phyloP scores from a whole-genome alignment of 2,888 invertebrate genomes.

The Augochlorella aurata region DNA sequence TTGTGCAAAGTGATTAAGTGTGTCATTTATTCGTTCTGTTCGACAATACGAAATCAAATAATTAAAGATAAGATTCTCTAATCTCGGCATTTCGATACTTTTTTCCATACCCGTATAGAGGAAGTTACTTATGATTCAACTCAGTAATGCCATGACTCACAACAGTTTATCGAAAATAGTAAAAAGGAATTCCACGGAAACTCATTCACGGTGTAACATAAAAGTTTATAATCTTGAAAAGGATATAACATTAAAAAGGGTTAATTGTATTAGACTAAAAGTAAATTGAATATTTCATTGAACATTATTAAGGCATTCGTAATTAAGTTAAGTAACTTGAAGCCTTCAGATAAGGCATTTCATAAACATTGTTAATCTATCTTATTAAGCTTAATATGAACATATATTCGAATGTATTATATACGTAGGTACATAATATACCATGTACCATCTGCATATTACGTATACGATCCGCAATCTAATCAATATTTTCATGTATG shows the following conservation, averaged over 20 bases:
- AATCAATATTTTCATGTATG: slow-evolving; percentile 1
- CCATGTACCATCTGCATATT: not conserved
- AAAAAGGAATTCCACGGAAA: no score
- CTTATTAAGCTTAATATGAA: not conserved
- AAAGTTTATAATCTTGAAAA: no score
- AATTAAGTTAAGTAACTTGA: no score
- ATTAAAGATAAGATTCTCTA: not conserved
- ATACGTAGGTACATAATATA: not conserved
- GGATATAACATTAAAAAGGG: no score
- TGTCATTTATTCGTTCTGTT: no score
- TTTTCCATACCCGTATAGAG: no score
- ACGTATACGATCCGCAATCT: slow-evolving; percentile 6
- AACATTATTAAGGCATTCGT: not conserved
- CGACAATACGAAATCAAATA: no score
- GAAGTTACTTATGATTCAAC: not conserved
- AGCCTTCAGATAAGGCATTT: no score
- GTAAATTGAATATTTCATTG: not conserved
- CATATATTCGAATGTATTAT: not conserved
- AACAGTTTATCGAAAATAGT: not conserved
- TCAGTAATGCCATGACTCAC: not conserved
- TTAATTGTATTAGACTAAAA: not conserved
- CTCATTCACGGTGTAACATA: no score
- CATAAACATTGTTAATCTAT: not conserved
- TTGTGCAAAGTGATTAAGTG: no score
- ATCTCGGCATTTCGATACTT: not conserved